Evolutionary conservation across 2,888 invertebrate species (phyloP), one percentile per base, ranked within the genome.

Genomic region (Noctua janthina): DNA sequence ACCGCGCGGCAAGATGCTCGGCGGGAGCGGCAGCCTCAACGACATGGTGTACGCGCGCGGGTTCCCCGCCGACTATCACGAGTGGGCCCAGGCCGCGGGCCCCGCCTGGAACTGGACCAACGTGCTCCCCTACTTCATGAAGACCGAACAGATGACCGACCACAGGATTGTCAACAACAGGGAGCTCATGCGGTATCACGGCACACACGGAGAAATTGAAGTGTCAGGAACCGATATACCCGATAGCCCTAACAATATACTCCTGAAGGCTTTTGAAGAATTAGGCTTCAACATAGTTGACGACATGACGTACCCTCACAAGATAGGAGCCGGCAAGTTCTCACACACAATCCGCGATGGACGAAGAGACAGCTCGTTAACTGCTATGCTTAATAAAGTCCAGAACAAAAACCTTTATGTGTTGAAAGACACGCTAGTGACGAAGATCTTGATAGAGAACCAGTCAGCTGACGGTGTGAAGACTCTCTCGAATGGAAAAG

Each of bases 1-100:
- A 83, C 95, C 95, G 0, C 93, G 96, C 1, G 96, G 95, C 23
- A 94, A 88, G 86, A 92, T 96, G 94, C 92, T 96, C 15, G 96
- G 96, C 1, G 96, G 96, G 68, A 93, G 91, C 82, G 96, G 96
- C 66, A 95, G 96, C 51, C 87, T 96, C 79, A 96, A 95, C 80
- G 95, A 95, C 90, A 96, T 96, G 96, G 92, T 96, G 17, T 96
- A 96, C 87, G 89, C 96, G 3, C 91, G 96, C 8, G 96, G 96
- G 1, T 93, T 93, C 82, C 96, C 96, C 20, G 85, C 82, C 0
- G 96, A 96, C 89, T 96, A 95, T 88, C 88, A 95, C 10, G 95
- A 95, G 74, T 96, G 96, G 96, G 95, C 94, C 0, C 66, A 82
- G 6, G 79, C 91, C 20, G 89, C 89, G 3, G 95, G 95, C 0